These are phyloP conservation scores for Ahaetulla prasina DNA, from an alignment of 2,113 vertebrate genomes.

Conservation along the genomic window DNA sequence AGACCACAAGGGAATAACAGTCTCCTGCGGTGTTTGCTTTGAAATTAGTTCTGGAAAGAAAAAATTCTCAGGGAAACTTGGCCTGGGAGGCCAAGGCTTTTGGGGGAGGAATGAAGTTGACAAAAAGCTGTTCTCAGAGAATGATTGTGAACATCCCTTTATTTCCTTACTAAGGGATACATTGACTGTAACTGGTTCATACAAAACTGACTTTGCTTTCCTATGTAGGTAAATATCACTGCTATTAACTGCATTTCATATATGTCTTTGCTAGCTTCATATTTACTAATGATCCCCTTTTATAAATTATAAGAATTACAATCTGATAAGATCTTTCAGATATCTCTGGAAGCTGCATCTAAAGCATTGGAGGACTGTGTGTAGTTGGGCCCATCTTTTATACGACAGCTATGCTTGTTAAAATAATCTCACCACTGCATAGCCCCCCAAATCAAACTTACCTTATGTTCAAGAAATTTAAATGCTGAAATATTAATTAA, in stretches of 20 bases:
- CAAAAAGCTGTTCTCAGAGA: background rate
- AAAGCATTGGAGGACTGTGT: background rate
- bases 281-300: background rate
- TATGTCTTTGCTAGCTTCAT: background rate
- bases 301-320: background rate
- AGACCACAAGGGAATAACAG: constrained; percentile 3
- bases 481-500: background rate
- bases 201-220: background rate
- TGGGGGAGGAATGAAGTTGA: background rate
- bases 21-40: background rate
- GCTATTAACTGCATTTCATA: background rate
- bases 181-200: background rate
- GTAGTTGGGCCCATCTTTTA: background rate
- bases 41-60: background rate
- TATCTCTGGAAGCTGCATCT: background rate
- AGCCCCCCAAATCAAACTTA: background rate
- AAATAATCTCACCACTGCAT: background rate
- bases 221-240: background rate
- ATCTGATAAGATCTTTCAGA: background rate
- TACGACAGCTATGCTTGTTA: background rate
- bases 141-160: background rate
- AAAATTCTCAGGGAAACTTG: background rate
- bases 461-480: background rate
- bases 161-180: background rate
- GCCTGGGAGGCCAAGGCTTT: background rate